A percentile compares a stretch with the other conserved stretches of the same genome.
Conservation (phyloP, 2,888 invertebrate genomes). For the Scelioninae gen. 1 region DNA sequence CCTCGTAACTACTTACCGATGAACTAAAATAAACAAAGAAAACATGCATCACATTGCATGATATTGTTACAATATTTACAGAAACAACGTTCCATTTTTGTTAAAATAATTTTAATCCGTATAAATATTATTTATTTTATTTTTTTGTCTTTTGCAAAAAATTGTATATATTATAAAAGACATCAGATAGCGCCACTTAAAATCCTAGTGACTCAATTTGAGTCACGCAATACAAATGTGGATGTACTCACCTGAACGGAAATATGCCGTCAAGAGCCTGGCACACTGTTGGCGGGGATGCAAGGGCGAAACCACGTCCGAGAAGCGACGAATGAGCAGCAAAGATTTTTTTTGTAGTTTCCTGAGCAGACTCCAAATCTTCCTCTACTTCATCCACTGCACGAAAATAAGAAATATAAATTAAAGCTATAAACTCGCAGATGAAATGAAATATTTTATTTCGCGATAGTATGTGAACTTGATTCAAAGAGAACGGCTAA, state of each 20-base stretch:
- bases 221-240: conserved; percentile 43
- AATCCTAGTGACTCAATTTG: conserved; percentile 22
- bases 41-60: no score
- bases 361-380: conserved; percentile 90
- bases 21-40: no score
- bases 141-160: no score
- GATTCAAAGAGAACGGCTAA: background rate
- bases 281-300: conserved; percentile 93
- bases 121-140: no score
- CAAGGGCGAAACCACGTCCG: conserved; percentile 94
- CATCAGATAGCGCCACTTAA: no score
- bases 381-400: conserved; percentile 89
- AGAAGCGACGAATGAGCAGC: conserved; percentile 90
- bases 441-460: conserved; percentile 43
- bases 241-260: conserved; percentile 89
- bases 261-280: conserved; percentile 95
- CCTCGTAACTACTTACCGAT: no score
- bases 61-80: no score
- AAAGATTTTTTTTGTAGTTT: conserved; percentile 84
- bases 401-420: conserved; percentile 62
- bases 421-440: no score
- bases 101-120: no score
- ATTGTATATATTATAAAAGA: no score
- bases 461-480: conserved; percentile 24
- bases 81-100: no score